These are phyloP conservation scores for Dallia pectoralis DNA, from an alignment of 2,797 vertebrate genomes.

Conservation along the genomic window DNA sequence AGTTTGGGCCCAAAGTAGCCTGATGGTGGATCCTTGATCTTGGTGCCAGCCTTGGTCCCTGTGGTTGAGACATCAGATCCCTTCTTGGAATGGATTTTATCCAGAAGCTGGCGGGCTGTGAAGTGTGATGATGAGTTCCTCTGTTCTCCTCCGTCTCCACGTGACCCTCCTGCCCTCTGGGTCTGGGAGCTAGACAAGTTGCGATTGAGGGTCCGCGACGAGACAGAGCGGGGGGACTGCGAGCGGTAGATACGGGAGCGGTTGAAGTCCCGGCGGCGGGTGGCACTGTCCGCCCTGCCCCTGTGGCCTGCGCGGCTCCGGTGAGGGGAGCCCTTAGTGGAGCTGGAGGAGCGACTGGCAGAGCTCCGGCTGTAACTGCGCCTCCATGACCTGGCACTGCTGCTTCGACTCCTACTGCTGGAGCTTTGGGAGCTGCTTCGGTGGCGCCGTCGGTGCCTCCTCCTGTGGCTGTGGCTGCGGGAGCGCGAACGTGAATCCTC, in stretches of 20 bases:
- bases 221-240: conserved; percentile 87
- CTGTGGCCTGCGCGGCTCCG: conserved; percentile 62
- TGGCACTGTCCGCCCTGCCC: conserved; percentile 80
- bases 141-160: conserved; percentile 79
- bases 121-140: conserved; percentile 76
- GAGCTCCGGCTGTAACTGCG: conserved; percentile 90
- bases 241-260: conserved; percentile 93
- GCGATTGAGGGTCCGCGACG: conserved; percentile 67
- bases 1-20: conserved; percentile 98
- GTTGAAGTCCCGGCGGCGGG: conserved; percentile 87
- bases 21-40: conserved; percentile 96
- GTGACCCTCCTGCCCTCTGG: conserved; percentile 58
- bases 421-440: conserved; percentile 79
- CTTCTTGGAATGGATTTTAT: conserved; percentile 91
- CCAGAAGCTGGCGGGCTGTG: conserved; percentile 89
- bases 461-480: conserved; percentile 78
- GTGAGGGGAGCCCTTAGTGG: conserved; percentile 74
- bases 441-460: conserved; percentile 75
- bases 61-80: conserved; percentile 70
- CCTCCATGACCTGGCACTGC: conserved; percentile 89
- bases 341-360: conserved; percentile 85
- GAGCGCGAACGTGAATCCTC: conserved; percentile 86
- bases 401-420: conserved; percentile 86
- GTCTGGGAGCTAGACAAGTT: conserved; percentile 60
- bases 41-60: conserved; percentile 82